These are phyloP conservation scores for Drosophila setosimentum DNA, from an alignment of 2,888 invertebrate species.

Conservation along the genomic window DNA sequence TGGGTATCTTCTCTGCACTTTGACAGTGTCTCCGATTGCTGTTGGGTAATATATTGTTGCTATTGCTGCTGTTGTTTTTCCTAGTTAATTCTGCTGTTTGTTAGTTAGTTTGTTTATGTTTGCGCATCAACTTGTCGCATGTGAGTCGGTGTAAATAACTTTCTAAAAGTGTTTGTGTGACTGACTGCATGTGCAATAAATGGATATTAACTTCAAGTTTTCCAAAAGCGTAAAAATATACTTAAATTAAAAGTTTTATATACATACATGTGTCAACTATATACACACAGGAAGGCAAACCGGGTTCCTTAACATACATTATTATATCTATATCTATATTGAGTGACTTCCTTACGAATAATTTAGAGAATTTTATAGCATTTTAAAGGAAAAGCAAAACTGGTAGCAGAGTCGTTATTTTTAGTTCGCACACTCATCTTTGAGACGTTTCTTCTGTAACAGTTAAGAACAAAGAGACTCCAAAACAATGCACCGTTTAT, in stretches of 20 bases:
- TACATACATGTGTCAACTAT: background rate
- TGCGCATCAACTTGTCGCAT: conserved; percentile 44
- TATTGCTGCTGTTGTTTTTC: conserved; percentile 27
- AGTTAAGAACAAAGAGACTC: conserved; percentile 44
- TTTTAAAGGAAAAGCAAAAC: background rate
- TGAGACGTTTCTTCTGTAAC: conserved; percentile 52
- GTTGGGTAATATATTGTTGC: conserved; percentile 61
- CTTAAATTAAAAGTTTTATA: conserved; percentile 10
- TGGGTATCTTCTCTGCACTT: conserved; percentile 13
- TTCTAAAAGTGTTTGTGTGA: conserved; percentile 55
- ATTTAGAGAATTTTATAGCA: background rate
- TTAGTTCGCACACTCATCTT: conserved; percentile 33
- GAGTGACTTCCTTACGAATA: conserved; percentile 13
- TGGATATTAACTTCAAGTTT: conserved; percentile 14
- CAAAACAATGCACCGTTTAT: conserved; percentile 54
- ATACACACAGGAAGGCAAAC: conserved; percentile 15
- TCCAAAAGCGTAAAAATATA: conserved; percentile 4
- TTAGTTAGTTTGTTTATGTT: conserved; percentile 49
- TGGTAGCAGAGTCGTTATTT: conserved; percentile 14
- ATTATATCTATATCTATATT: conserved; percentile 5
- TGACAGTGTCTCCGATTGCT: conserved; percentile 37
- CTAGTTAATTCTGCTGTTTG: conserved; percentile 17
- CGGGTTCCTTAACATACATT: conserved; percentile 16
- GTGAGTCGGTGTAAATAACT: conserved; percentile 57
- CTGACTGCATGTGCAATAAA: conserved; percentile 45